Percentiles rank a stretch among this genome's conserved stretches.
These are phyloP conservation scores for Ophonus ardosiacus DNA, from an alignment of 2,888 invertebrate genomes.

Conservation along the genomic window DNA sequence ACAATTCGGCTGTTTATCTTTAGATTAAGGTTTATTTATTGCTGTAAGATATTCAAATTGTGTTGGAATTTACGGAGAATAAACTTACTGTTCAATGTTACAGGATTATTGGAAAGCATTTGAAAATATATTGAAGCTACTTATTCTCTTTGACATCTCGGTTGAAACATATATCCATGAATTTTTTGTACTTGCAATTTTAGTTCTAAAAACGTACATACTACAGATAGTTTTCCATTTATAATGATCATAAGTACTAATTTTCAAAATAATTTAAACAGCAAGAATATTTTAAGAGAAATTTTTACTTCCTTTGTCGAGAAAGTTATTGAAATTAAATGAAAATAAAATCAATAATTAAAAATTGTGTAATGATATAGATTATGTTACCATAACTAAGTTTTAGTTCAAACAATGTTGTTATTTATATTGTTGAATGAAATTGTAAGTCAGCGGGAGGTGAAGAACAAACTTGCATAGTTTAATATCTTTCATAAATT, in stretches of 20 bases:
- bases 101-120: conserved; percentile 6
- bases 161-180: not conserved
- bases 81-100: not conserved
- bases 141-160: not conserved
- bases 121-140: conserved; percentile 8
- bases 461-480: not conserved
- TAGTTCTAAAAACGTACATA: too few species aligned
- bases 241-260: too few species aligned
- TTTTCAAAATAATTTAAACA: too few species aligned
- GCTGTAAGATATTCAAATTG: conserved; percentile 25
- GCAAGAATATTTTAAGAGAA: too few species aligned
- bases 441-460: not conserved
- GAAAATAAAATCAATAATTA: too few species aligned
- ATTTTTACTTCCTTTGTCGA: too few species aligned
- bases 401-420: too few species aligned
- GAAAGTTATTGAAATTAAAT: too few species aligned
- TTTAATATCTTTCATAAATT: not conserved
- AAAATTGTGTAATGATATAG: too few species aligned
- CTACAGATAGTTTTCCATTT: too few species aligned
- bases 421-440: not conserved
- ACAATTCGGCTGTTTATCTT: conserved; percentile 23
- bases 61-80: conserved; percentile 25
- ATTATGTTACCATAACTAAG: too few species aligned
- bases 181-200: too few species aligned
- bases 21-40: conserved; percentile 46